Conservation (phyloP, 2,797 vertebrate species). For the Garrulus glandarius region DNA sequence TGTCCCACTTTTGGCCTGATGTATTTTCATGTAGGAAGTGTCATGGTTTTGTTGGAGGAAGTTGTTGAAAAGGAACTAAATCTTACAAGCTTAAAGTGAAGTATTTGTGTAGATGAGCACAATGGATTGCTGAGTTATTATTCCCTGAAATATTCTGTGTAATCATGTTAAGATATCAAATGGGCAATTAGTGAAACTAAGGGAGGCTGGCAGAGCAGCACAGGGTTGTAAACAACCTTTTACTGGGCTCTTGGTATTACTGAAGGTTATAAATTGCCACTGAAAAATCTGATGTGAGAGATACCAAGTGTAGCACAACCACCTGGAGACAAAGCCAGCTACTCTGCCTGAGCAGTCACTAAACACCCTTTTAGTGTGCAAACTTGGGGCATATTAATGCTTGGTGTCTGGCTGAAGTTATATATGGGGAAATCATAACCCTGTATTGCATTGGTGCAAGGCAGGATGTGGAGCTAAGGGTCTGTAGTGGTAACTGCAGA, state of each 20-base stretch:
- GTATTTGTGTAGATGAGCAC: not conserved
- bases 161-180: not conserved
- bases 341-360: not conserved
- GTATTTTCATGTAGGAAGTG: not conserved
- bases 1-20: not conserved
- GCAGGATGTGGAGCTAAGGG: not conserved
- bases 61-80: not conserved
- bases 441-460: not conserved
- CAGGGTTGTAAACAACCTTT: not conserved
- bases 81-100: not conserved
- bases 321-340: not conserved
- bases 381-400: not conserved
- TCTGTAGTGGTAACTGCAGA: not conserved
- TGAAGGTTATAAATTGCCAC: not conserved
- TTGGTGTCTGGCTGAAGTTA: not conserved
- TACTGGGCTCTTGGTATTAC: not conserved
- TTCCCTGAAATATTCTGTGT: not conserved
- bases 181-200: not conserved
- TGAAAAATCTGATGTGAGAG: not conserved
- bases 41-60: not conserved
- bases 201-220: not conserved
- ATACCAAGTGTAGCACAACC: accelerated
- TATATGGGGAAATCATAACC: not conserved
- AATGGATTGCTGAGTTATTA: not conserved
- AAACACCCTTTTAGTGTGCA: not conserved